These are phyloP conservation scores for Bombycilla garrulus DNA, from an alignment of 2,113 vertebrate genomes.

Conservation along the genomic window DNA sequence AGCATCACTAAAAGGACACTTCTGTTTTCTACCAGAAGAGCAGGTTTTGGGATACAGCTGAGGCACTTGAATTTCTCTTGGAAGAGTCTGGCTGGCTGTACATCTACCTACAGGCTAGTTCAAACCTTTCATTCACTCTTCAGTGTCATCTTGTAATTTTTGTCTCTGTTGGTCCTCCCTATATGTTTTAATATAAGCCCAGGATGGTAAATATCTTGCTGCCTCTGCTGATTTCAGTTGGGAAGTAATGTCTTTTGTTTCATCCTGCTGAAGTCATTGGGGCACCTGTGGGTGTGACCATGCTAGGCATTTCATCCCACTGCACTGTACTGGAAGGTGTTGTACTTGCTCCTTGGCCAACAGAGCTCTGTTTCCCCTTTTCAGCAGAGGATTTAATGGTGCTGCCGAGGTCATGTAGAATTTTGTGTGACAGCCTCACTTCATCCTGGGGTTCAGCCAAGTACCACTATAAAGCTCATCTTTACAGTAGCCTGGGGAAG, in stretches of 20 bases:
- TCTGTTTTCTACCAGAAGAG: not conserved
- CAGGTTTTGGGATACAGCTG: not conserved
- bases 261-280: rapidly evolving
- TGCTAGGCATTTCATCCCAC: not conserved
- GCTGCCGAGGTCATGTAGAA: not conserved
- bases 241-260: not conserved
- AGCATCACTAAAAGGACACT: not conserved
- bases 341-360: not conserved
- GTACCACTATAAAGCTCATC: not conserved
- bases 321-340: not conserved
- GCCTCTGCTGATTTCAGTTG: not conserved
- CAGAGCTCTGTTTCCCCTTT: not conserved
- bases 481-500: not conserved
- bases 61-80: not conserved
- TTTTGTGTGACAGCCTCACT: not conserved
- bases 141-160: not conserved
- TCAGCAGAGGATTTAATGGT: not conserved
- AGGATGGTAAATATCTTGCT: not conserved
- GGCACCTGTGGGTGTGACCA: not conserved
- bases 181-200: not conserved
- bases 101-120: not conserved
- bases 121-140: not conserved
- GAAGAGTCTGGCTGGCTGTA: not conserved
- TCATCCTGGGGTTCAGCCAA: not conserved
- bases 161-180: not conserved